A percentile compares a stretch with the other conserved stretches of the same genome.
phyloP scores from a whole-genome alignment of 2,797 vertebrate species.

The Furcifer pardalis region DNA sequence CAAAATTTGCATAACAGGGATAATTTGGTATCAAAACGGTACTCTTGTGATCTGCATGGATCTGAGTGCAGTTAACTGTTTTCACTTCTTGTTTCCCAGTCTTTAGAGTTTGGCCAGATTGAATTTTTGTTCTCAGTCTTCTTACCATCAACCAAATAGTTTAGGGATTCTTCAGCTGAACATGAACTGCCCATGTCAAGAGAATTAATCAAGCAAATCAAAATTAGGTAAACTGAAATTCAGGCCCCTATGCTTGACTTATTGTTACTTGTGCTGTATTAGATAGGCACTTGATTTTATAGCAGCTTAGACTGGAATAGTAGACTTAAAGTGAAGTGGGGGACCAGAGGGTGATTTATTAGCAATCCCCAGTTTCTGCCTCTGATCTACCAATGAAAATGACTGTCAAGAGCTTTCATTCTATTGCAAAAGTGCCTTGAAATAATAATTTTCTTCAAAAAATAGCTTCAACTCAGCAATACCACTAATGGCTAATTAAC shows the following conservation, averaged over 20 bases:
- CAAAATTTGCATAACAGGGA: slow-evolving; percentile 94
- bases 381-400: neutral
- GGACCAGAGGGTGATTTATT: neutral
- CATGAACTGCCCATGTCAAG: neutral
- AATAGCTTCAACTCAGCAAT: neutral
- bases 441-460: neutral
- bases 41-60: slow-evolving; percentile 81
- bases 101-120: slow-evolving; percentile 57
- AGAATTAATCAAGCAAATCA: too few species aligned
- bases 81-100: slow-evolving; percentile 91
- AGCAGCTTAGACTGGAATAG: neutral
- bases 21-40: slow-evolving; percentile 88
- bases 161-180: neutral
- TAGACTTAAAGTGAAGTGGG: neutral
- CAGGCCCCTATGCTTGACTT: neutral
- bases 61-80: slow-evolving; percentile 80
- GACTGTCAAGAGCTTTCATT: neutral
- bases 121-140: slow-evolving; percentile 44
- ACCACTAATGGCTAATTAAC: slow-evolving; percentile 3
- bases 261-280: neutral
- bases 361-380: neutral
- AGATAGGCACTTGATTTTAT: neutral
- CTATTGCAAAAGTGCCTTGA: neutral
- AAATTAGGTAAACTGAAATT: neutral
- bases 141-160: neutral